Conservation (phyloP, 64 coral and sea anemone genomes). For the Stichodactyla mertensii region DNA sequence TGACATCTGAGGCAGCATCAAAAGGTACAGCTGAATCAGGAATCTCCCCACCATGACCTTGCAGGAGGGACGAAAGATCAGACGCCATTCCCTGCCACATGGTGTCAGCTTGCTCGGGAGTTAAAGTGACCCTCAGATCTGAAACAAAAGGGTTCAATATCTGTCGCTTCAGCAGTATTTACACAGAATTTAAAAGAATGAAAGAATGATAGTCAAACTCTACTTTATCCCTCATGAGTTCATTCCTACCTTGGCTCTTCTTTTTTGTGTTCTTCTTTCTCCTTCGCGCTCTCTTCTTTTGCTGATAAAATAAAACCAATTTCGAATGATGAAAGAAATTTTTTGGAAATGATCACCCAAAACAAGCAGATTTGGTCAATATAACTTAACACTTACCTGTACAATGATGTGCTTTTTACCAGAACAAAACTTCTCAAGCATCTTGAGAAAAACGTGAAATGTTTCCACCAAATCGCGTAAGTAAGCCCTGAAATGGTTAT, state of each 20-base stretch:
- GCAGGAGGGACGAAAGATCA: conserved; percentile 77
- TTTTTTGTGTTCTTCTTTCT: conserved; percentile 58
- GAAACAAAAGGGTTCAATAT: not conserved
- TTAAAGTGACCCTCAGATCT: conserved; percentile 13
- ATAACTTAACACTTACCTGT: conserved; percentile 38
- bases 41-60: conserved; percentile 72
- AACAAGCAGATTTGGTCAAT: not conserved
- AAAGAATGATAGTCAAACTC: too few relatives aligned
- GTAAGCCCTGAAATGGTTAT: conserved; percentile 52
- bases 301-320: conserved; percentile 23
- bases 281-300: conserved; percentile 64
- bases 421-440: conserved; percentile 75
- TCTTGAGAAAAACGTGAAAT: conserved; percentile 94
- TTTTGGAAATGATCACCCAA: not conserved
- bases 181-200: too few relatives aligned
- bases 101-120: conserved; percentile 62
- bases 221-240: not conserved
- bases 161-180: too few relatives aligned
- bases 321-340: not conserved
- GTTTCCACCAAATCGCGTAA: conserved; percentile 86
- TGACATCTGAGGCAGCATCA: conserved; percentile 89
- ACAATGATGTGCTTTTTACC: conserved; percentile 80
- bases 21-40: conserved; percentile 75
- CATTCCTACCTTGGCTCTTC: not conserved
- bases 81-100: conserved; percentile 81